Percentiles rank a stretch among this genome's conserved stretches.
phyloP scores from a whole-genome alignment of 2,797 vertebrate species.

The Rhynchotus rufescens region DNA sequence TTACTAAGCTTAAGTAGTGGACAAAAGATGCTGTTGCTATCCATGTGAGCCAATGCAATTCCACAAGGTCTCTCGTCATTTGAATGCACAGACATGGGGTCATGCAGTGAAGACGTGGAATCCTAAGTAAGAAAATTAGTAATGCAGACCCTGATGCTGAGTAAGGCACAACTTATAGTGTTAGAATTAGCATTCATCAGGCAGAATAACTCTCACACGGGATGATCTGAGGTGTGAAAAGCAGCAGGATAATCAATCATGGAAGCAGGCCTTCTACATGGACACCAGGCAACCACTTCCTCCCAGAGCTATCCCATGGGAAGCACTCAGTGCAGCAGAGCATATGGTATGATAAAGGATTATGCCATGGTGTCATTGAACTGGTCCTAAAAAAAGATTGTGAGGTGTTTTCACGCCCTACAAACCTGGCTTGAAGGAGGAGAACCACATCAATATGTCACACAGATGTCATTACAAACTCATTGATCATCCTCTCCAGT shows the following conservation, averaged over 20 bases:
- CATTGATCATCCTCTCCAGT: neutral
- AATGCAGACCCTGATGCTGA: neutral
- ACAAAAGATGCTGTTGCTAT: neutral
- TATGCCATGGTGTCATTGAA: slow-evolving; percentile 23
- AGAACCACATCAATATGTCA: neutral
- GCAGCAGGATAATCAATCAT: slow-evolving; percentile 29
- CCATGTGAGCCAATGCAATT: neutral
- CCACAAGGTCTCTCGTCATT: neutral
- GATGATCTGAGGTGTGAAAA: slow-evolving; percentile 22
- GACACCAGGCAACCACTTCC: neutral
- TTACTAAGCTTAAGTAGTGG: neutral
- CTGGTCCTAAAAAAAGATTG: neutral
- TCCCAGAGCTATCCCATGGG: slow-evolving; percentile 18
- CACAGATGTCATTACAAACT: neutral
- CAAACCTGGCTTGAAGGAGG: slow-evolving; percentile 12
- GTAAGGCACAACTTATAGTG: neutral
- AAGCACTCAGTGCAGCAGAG: neutral
- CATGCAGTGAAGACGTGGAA: neutral
- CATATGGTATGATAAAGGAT: slow-evolving; percentile 39
- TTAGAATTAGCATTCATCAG: neutral
- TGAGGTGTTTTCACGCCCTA: neutral
- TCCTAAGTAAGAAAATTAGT: neutral
- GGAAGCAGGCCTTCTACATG: slow-evolving; percentile 8
- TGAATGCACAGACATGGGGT: neutral
- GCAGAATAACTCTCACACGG: neutral